A percentile compares a stretch with the other conserved stretches of the same genome.
Conservation (phyloP, 2,888 invertebrate species). For the Steinernema hermaphroditum region DNA sequence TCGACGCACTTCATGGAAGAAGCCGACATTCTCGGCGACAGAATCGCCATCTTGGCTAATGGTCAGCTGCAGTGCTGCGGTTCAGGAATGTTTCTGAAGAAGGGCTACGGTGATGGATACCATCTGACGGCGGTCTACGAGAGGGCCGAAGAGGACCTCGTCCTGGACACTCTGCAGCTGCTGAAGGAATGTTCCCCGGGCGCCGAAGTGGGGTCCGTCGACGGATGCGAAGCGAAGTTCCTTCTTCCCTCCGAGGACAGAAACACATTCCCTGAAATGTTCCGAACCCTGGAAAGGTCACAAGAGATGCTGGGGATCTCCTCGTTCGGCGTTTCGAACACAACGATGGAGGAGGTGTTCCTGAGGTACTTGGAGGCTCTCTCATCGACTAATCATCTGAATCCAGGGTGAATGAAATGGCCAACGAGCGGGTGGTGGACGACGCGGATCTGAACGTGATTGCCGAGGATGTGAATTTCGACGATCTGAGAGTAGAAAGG, state of each 20-base stretch:
- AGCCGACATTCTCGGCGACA: constrained; percentile 82
- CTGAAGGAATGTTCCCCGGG: constrained; percentile 59
- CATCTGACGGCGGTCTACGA: constrained; percentile 75
- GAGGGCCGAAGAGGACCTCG: constrained; percentile 46
- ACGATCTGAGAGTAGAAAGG: constrained; percentile 39
- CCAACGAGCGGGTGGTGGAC: constrained; percentile 39
- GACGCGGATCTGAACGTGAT: constrained; percentile 33
- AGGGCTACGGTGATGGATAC: constrained; percentile 77
- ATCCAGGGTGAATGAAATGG: constrained; percentile 45
- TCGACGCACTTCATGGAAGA: constrained; percentile 90
- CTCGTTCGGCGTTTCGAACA: constrained; percentile 83
- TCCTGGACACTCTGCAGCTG: constrained; percentile 28
- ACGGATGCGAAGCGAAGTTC: constrained; percentile 79
- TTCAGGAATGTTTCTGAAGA: constrained; percentile 77
- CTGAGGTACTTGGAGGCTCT: constrained; percentile 73
- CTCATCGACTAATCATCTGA: neutral
- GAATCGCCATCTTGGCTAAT: constrained; percentile 81
- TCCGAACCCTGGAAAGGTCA: constrained; percentile 74
- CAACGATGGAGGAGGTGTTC: constrained; percentile 87
- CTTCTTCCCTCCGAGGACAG: constrained; percentile 73
- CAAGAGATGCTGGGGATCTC: constrained; percentile 73
- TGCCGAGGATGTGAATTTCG: constrained; percentile 38
- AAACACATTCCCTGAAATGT: constrained; percentile 72
- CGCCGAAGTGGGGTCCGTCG: constrained; percentile 75
- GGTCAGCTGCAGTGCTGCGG: constrained; percentile 81